Evolutionary conservation across 2,888 invertebrate species (phyloP), one percentile per base, ranked within the genome.

Genomic region (Tinea semifulvella): DNA sequence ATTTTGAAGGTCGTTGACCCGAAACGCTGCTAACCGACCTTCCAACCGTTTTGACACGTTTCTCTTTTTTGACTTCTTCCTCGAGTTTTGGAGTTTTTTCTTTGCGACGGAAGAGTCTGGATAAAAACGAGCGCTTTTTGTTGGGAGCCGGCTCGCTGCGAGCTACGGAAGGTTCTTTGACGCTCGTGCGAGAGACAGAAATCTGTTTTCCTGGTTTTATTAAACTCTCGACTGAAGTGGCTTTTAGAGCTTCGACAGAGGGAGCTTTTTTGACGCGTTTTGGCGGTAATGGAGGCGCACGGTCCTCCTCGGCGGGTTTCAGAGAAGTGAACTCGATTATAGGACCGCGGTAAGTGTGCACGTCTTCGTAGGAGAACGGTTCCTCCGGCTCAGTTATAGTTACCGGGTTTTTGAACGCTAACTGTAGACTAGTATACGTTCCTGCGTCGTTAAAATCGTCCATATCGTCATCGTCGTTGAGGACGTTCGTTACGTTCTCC

Each of bases 361-460:
- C 76, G 53, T 89, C 88, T 53, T 88, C 87, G 58, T 86, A 86
- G 20, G 83, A 75, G 28, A 53, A 53, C n/a, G 60, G 53, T 1
- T 65, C 60, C n/a, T 69, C 68, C 1, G 74, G 65, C 42, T 82
- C 82, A 28, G 70, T 55, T 47, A 90, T 84, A 17, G 83, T 76
- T 1, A 92, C 74, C 0, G 93, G 93, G 68, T 94, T 92, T 65
- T 88, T 91, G 74, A 93, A 93, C 0, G 94, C 94, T 59, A 91
- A 82, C 60, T 94, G 94, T 44, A 94, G 71, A 59, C 93, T 93
- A 1, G 91, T 90, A 58, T 94, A 94, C 0, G 92, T 92, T 47
- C 89, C 89, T 22, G 89, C 84, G 56, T 93, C 93, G 57, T 89
- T 87, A 50, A 90, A 90, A 28, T 86, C 87, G 31, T 88, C 89